Conservation (phyloP, 2,113 vertebrate species). For the Formicarius rufipectus region DNA sequence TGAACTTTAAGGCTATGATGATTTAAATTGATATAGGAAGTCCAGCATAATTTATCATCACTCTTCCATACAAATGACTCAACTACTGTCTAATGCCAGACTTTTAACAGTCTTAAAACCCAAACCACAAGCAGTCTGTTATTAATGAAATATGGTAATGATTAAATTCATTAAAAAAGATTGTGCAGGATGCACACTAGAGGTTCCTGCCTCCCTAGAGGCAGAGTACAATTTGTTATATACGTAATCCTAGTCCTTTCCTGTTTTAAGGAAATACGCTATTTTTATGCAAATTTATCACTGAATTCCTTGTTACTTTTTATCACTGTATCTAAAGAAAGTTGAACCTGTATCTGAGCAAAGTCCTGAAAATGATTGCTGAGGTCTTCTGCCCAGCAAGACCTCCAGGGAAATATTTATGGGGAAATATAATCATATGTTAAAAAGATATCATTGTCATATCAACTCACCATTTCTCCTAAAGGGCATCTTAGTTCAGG, state of each 20-base stretch:
- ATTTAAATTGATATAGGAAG: constrained; percentile 40
- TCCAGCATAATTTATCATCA: constrained; percentile 13
- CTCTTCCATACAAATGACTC: constrained; percentile 1
- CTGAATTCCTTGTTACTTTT: not conserved
- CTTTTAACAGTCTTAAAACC: constrained; percentile 5
- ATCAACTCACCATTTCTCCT: not conserved
- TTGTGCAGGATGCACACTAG: not conserved
- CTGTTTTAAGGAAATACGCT: not conserved
- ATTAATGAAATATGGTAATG: constrained; percentile 4
- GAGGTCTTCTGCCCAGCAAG: not conserved
- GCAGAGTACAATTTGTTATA: not conserved
- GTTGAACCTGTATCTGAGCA: not conserved
- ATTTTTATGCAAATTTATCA: not conserved
- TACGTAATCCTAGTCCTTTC: not conserved
- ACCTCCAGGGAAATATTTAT: not conserved
- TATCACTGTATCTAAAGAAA: not conserved
- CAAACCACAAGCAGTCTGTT: not conserved
- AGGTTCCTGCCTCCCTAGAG: not conserved
- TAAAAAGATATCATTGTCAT: not conserved
- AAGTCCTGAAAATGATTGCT: not conserved
- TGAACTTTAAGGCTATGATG: not conserved
- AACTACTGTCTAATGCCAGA: not conserved
- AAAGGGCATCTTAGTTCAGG: not conserved
- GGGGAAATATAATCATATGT: not conserved
- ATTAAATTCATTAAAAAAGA: not conserved